phyloP scores from a whole-genome alignment of 1,140 invertebrate genomes.

The Bombus breviceps region DNA sequence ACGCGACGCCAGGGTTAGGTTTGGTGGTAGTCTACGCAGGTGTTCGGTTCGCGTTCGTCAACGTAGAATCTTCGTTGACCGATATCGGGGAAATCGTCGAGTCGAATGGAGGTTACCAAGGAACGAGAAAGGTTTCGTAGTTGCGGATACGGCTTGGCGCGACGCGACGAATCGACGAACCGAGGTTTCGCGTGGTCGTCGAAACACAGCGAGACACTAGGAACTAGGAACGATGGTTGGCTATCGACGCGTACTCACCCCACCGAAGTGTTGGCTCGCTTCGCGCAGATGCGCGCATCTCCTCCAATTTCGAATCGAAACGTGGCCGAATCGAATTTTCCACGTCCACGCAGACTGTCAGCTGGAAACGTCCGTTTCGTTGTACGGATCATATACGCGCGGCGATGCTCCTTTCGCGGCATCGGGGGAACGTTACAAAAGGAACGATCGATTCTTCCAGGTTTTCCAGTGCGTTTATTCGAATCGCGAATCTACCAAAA shows the following conservation, averaged over 20 bases:
- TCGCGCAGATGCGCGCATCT: conserved; percentile 26
- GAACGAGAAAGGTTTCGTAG: too few species aligned
- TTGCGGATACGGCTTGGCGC: too few species aligned
- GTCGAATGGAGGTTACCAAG: fast-evolving
- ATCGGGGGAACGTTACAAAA: too few species aligned
- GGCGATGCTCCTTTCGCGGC: too few species aligned
- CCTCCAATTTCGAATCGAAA: conserved; percentile 7
- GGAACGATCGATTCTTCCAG: too few species aligned
- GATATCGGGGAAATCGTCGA: too few species aligned
- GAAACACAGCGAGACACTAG: background rate
- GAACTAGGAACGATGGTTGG: background rate
- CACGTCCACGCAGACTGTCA: background rate
- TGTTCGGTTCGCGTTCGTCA: too few species aligned
- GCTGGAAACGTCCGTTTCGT: too few species aligned
- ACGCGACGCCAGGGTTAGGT: too few species aligned
- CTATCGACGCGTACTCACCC: conserved; percentile 12
- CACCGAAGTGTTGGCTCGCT: background rate
- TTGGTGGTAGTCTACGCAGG: too few species aligned
- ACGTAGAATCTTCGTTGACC: too few species aligned
- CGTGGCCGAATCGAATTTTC: background rate
- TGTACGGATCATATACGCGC: too few species aligned
- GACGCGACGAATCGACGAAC: background rate
- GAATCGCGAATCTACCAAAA: background rate
- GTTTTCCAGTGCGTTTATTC: conserved; percentile 6
- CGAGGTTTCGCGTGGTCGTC: background rate